Evolutionary conservation across 2,113 vertebrate genomes (phyloP), one percentile per base, ranked within the genome.

Genomic region (Zapornia atra): DNA sequence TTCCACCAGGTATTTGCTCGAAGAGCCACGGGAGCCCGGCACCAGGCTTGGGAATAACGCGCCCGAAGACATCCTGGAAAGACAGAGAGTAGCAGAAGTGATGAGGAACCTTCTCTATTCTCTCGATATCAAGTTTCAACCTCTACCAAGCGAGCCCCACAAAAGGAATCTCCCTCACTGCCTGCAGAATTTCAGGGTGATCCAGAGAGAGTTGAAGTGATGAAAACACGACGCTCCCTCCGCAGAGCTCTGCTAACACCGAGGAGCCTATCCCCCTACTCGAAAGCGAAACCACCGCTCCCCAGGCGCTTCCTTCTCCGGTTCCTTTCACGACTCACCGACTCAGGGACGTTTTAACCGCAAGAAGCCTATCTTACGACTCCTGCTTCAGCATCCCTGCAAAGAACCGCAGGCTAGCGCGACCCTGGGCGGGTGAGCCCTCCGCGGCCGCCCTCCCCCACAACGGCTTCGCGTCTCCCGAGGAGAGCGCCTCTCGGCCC

Each of bases 41-140:
- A 99, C 99, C 98, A 99, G 98, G 97, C 99, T 99, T n/a, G 99
- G 99, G 88, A 99, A 99, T 86, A 99, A 97, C 0, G 99, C 99
- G 76, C 99, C 99, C 1, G 99, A 99, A 25, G 99, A 99, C 99
- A 99, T 99, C 95, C 98, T 98, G 94, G 31, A 71, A 69, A 60
- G 24, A 91, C 13, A 89, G 9, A 12, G 19, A 48, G 11, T 60
- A 70, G 70, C 33, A n/a, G 38, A 34, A 5, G 21, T 1, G 12
- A 51, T 38, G 53, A 66, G 48, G 42, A 53, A 44, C 28, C 73
- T 50, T 15, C 21, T 7, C 0, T 1, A 2, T 11, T 12, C 11
- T 48, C n/a, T 50, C 29, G 9, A 0, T 4, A 73, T 2, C 53
- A 12, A 26, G 51, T 33, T 19, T 22, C 68, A 42, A 1, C 4